A percentile compares a stretch with the other conserved stretches of the same genome.
Evolutionary conservation across 2,797 vertebrate species (phyloP).

Genomic region (Allobates femoralis): DNA sequence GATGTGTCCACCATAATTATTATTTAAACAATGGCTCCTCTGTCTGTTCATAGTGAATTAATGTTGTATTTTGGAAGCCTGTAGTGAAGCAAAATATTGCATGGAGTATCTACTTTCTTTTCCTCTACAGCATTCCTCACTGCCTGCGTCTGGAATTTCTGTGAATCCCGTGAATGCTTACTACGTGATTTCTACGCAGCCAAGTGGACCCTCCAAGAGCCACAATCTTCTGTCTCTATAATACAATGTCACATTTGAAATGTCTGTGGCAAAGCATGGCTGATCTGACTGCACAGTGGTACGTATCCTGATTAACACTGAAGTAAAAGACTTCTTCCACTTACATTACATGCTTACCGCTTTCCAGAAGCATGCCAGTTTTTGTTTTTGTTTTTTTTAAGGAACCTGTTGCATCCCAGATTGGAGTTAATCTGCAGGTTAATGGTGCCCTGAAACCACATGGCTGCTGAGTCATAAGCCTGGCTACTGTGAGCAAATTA

Average conservation of each 20-base stretch:
- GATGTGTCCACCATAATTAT: not conserved
- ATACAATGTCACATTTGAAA: constrained; percentile 20
- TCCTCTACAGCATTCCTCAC: no score
- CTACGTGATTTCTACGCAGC: constrained; percentile 18
- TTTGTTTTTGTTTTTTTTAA: no score
- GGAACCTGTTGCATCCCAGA: no score
- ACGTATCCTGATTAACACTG: not conserved
- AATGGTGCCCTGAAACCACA: no score
- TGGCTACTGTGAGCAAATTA: no score
- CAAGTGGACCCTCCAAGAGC: constrained; percentile 31
- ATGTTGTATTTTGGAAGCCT: constrained; percentile 31
- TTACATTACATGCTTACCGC: not conserved
- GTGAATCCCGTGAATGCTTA: constrained; percentile 54
- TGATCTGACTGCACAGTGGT: constrained; percentile 58
- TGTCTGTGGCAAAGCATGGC: not conserved
- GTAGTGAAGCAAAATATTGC: constrained; percentile 56
- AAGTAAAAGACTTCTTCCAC: not conserved
- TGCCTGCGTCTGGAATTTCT: constrained; percentile 42
- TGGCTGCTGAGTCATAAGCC: no score
- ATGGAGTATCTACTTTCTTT: constrained; percentile 51
- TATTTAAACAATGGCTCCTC: constrained; percentile 31
- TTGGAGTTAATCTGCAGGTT: no score
- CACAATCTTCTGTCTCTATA: constrained; percentile 21
- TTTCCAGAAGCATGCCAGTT: no score
- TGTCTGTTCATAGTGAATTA: constrained; percentile 26